Evolutionary conservation across 2,888 invertebrate genomes (phyloP).

Genomic region (Xestia rhomboidea): DNA sequence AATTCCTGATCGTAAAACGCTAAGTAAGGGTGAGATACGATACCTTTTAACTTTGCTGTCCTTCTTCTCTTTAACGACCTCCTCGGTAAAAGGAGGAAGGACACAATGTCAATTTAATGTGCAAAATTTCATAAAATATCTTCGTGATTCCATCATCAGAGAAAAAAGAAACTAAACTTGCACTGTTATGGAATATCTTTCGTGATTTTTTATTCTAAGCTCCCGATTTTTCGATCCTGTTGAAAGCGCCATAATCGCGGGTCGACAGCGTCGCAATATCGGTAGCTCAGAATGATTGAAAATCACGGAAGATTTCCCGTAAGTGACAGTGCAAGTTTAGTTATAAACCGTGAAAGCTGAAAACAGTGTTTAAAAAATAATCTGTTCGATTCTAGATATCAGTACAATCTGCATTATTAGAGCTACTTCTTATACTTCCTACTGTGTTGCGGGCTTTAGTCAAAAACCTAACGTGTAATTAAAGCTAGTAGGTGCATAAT

Average conservation of each 20-base stretch:
- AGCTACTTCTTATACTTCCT: not conserved
- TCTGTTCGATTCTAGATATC: not conserved
- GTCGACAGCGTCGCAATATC: too few relatives aligned
- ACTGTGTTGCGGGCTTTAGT: not conserved
- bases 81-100: not conserved
- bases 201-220: too few relatives aligned
- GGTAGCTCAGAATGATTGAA: too few relatives aligned
- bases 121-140: not conserved
- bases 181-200: too few relatives aligned
- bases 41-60: conserved; percentile 1
- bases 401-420: not conserved
- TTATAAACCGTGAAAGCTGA: too few relatives aligned
- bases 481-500: not conserved
- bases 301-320: too few relatives aligned
- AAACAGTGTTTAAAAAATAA: too few relatives aligned
- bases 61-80: not conserved
- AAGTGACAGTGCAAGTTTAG: too few relatives aligned
- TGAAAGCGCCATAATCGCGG: too few relatives aligned
- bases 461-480: not conserved
- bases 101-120: not conserved
- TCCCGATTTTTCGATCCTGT: too few relatives aligned
- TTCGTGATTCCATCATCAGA: too few relatives aligned
- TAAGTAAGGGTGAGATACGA: not conserved
- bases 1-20: conserved; percentile 18
- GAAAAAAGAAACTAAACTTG: not conserved